phyloP scores from a whole-genome alignment of 2,888 invertebrate genomes.

The Standfussiana lucernea region DNA sequence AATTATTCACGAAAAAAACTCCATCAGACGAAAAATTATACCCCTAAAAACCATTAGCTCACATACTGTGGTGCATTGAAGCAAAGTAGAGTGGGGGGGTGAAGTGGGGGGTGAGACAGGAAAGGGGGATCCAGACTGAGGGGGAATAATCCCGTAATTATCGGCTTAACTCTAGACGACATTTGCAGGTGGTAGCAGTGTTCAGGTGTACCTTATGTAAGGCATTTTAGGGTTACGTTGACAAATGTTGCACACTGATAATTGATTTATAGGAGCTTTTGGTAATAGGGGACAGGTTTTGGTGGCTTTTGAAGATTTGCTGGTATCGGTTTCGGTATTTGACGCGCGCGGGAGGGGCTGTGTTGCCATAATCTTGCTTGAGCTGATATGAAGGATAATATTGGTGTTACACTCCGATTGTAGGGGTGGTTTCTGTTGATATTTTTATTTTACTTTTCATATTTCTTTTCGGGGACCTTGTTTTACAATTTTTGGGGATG shows the following conservation, averaged over 20 bases:
- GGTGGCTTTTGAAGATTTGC: conserved; percentile 57
- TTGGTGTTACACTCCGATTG: conserved; percentile 35
- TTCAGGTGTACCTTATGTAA: conserved; percentile 74
- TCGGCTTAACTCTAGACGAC: conserved; percentile 90
- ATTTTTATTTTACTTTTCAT: neutral
- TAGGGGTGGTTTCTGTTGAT: conserved; percentile 32
- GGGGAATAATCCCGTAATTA: conserved; percentile 89
- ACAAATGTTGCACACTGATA: conserved; percentile 77
- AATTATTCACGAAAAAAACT: conserved; percentile 82
- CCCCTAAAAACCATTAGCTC: conserved; percentile 87
- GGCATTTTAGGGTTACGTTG: conserved; percentile 79
- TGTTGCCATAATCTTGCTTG: conserved; percentile 43
- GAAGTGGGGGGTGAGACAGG: conserved; percentile 75
- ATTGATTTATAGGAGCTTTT: conserved; percentile 82
- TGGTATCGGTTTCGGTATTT: conserved; percentile 38
- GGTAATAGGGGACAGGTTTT: conserved; percentile 70
- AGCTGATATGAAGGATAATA: conserved; percentile 41
- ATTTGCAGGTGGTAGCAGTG: conserved; percentile 86
- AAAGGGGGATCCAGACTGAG: conserved; percentile 72
- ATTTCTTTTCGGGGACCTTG: neutral
- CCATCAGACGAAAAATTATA: conserved; percentile 87
- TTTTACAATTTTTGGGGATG: conserved; percentile 17
- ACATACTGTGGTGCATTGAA: conserved; percentile 87
- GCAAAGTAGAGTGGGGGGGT: conserved; percentile 81
- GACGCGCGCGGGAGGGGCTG: conserved; percentile 41